Evolutionary conservation across 2,888 invertebrate species (phyloP), one percentile per base, ranked within the genome.

Genomic region (Agonopterix alstromeriana): DNA sequence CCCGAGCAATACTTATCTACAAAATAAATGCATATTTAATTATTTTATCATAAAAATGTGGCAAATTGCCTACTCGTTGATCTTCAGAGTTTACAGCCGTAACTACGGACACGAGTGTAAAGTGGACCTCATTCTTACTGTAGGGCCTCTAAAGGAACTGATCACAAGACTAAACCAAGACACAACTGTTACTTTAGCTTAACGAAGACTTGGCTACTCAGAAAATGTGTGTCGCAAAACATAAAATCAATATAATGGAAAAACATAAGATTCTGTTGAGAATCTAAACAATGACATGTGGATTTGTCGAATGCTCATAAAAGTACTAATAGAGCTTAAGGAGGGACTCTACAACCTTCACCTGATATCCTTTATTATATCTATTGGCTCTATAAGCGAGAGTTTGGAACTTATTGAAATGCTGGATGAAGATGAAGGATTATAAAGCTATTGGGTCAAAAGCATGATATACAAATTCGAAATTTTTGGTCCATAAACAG

Each of bases 31-130:
- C 46, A 46, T 27, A 10, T 12, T 12, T 45, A 36, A 35, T 27
- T 35, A 10, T 12, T n/a, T 27, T 42, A 41, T 9, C 48, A 53
- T 58, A 70, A 80, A 77, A 69, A 88, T 88, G 87, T 88, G 87
- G 87, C 82, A 84, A 65, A 81, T 87, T 60, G 82, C 85, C 63
- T 88, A 86, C 64, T 85, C 83, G 10, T 61, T 86, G 51, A 81
- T 87, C 63, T 80, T 85, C 56, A 67, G 76, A 61, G 63, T 82
- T 43, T 79, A 73, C 60, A 81, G 69, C 56, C 73, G 63, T 51
- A 72, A 74, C 56, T 75, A 73, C 65, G 77, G 77, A 36, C 79
- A 81, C 71, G 84, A 87, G 63, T 86, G 81, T 57, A 82, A 84
- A 67, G 66, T 88, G 49, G 85, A 87, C 62, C 68, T 88, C 2